Base-by-base conservation (phyloP, 2,888 invertebrate species). In the Hydraecia micacea region DNA sequence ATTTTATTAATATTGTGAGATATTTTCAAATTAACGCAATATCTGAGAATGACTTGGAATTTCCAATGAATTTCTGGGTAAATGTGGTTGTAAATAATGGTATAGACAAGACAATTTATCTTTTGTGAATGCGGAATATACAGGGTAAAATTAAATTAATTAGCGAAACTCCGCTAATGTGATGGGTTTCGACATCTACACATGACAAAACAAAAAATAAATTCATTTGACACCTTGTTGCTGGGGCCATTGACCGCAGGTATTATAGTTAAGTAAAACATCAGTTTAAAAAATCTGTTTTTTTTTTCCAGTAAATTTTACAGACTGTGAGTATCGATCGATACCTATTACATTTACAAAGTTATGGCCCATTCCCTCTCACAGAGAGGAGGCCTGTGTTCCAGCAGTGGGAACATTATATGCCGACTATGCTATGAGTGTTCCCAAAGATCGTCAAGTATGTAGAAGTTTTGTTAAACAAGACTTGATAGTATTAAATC, bases 1-100 rank as follows among this genome's bases (percentile, higher is more conserved):
- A 32, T 36, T 55, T 58, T 68, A 46, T 32, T 63, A 63, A 83
- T 67, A 32, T 39, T n/a, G 36, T 25, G 9, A 60, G 8, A 18
- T 76, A 76, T 46, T 63, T 32, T 28, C 15, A 39, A 60, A 63
- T 18, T n/a, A 69, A 2, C 69, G 6, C 25, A 32, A 58, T 32
- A 25, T 36, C 18, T 69, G 25, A 25, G 25, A 69, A 36, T n/a
- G 9, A 1, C 6, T n/a, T 60, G 25, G 9, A 69, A 60, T 58
- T 25, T 58, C 32, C 25, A 25, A 32, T 69, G 8, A 49, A 49
- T 69, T 69, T 69, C 9, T 25, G 6, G 15, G 15, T 36, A 25
- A 25, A 52, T 52, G 15, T 25, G 32, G 13, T 32, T 46, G 9
- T 13, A 21, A 21, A 68, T 46, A 28, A 28, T 39, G 25, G 49